A percentile compares a stretch with the other conserved stretches of the same genome.
phyloP scores from a whole-genome alignment of 2,797 vertebrate genomes.

The Pelochelys cantorii region DNA sequence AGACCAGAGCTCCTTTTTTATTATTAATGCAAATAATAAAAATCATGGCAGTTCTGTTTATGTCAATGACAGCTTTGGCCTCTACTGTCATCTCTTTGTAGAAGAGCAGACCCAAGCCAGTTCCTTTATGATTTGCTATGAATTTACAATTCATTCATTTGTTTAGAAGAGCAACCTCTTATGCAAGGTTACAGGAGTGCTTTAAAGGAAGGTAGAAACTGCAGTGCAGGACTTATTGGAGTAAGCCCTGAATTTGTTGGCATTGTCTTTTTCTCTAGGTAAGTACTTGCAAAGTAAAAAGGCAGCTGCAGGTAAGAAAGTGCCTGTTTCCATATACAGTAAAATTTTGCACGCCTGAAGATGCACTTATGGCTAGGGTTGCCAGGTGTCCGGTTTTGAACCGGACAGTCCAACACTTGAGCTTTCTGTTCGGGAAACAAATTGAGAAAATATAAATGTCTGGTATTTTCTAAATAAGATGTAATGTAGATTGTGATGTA shows the following conservation, averaged over 20 bases:
- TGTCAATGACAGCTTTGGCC: neutral
- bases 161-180: neutral
- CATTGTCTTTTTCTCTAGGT: neutral
- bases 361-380: neutral
- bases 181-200: neutral
- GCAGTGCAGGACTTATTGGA: neutral
- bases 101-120: neutral
- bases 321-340: slow-evolving; percentile 29
- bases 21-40: neutral
- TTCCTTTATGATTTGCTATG: neutral
- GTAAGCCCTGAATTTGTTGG: neutral
- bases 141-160: neutral
- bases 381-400: no score
- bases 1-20: neutral
- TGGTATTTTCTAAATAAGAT: no score
- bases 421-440: no score
- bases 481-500: no score
- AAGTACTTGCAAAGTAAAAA: slow-evolving; percentile 20
- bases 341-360: slow-evolving; percentile 49
- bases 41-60: neutral
- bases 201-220: neutral
- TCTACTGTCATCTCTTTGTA: neutral
- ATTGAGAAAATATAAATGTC: no score
- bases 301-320: slow-evolving; percentile 19
- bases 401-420: no score